Conservation (phyloP, 2,113 vertebrate genomes). For the Hippocampus barbouri region DNA sequence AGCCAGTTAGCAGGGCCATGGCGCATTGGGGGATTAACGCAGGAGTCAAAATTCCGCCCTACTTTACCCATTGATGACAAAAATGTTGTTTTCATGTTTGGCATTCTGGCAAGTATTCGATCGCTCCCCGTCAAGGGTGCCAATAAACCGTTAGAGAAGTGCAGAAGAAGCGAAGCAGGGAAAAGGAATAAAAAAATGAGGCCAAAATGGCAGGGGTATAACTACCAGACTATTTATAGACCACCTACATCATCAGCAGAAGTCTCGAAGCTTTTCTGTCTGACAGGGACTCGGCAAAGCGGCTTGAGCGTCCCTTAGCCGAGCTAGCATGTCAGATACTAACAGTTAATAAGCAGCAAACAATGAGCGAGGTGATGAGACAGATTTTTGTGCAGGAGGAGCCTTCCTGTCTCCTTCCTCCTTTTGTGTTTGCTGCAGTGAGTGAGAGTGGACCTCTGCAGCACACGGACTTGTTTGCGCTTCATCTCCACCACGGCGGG, state of each 20-base stretch:
- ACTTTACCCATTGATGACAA: conserved; percentile 53
- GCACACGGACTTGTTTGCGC: conserved; percentile 49
- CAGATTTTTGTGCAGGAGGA: conserved; percentile 51
- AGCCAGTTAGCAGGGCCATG: conserved; percentile 67
- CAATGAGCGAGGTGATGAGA: conserved; percentile 35
- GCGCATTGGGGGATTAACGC: conserved; percentile 60
- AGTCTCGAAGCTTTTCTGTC: conserved; percentile 60
- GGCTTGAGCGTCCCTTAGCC: conserved; percentile 27
- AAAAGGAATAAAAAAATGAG: conserved; percentile 67
- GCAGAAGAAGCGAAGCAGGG: conserved; percentile 58
- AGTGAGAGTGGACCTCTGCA: conserved; percentile 38
- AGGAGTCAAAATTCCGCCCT: conserved; percentile 61
- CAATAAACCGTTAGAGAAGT: conserved; percentile 50
- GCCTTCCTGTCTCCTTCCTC: conserved; percentile 38
- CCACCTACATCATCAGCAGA: conserved; percentile 70
- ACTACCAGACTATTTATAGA: conserved; percentile 77
- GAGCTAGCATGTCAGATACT: conserved; percentile 7
- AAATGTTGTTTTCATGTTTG: conserved; percentile 30
- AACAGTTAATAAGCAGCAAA: conserved; percentile 40
- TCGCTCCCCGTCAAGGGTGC: conserved; percentile 41
- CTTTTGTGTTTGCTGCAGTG: conserved; percentile 44
- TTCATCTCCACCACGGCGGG: conserved; percentile 46
- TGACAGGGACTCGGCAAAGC: conserved; percentile 37
- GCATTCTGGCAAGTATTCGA: conserved; percentile 28
- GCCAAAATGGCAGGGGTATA: conserved; percentile 77